Base-by-base conservation (phyloP, 2,797 vertebrate genomes). In the Argya squamiceps region DNA sequence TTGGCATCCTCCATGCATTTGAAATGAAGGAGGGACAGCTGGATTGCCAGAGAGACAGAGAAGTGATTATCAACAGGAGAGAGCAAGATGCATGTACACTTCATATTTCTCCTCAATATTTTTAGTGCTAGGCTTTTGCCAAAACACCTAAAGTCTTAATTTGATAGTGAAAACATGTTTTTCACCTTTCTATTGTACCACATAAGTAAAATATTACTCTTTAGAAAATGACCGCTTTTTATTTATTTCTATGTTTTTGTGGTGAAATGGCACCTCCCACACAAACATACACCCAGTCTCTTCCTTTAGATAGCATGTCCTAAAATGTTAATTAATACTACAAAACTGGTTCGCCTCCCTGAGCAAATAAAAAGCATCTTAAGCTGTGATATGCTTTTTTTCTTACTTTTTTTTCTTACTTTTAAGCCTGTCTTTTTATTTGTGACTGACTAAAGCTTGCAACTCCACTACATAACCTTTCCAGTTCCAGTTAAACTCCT, bases 301-400 rank as follows among this genome's bases (percentile, higher is more conserved):
- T 44, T 87, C 59, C 86, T 88, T 93, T 75, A 87, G 63, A 62
- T 6, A 87, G 53, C 46, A 27, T 88, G 77, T 37, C 77, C 84
- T 80, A 55, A 94, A 94, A 83, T 91, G 70, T 92, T 90, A 94
- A 97, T 95, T 90, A 93, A 92, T 94, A 82, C 58, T 43, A 36
- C 64, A 67, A 84, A 92, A 78, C 59, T 79, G 15, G 9, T 95
- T 92, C 4, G 0, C 87, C 30, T 92, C 65, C 71, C 49, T 39
- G 67, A 85, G 32, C 55, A 81, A 62, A 82, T 78, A 67, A 87
- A 93, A 85, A 67, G 41, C 41, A 88, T 84, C 39, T 85, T 91
- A 80, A 89, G n/a, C n/a, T 89, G 37, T 37, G 65, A 63, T 85
- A 50, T 1, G 0, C 19, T 62, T 41, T 46, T 62, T 44, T 79